Base-by-base conservation (phyloP, 2,797 vertebrate species). In the Thalassophryne amazonica region DNA sequence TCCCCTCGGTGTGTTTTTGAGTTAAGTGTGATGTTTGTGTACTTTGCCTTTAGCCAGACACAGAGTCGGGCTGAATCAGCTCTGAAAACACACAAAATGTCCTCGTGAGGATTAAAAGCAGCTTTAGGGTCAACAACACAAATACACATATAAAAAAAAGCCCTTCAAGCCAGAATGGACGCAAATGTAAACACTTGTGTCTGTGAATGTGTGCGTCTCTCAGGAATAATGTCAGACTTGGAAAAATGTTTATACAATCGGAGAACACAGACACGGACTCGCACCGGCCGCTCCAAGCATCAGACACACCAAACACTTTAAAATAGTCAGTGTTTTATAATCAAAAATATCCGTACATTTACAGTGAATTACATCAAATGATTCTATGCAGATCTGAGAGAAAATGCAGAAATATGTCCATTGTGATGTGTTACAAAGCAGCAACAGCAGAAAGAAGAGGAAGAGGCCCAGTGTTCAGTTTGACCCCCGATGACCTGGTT, bases 291-390 rank as follows among this genome's bases (percentile, higher is more conserved):
- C 21, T 25, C 24, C 2, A 5, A 45, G 10, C 2, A 27, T 7
- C 22, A 41, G 21, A 21, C 8, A 23, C 11, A 43, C 7, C 28
- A 46, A 40, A 37, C 46, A 18, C 33, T 23, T 55, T 28, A 21
- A 12, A 61, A 65, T 72, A 69, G 20, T 70, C 57, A 82, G 81
- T 5, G 27, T 75, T 91, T 89, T 88, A 88, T 89, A 88, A 78
- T 90, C 77, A 88, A 91, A 91, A 90, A 91, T 91, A 90, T 91
- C 81, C 87, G 86, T 86, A 85, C 87, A 89, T 91, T 87, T 89
- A 91, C 88, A 91, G 84, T 86, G 80, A 90, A 88, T 82, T 77
- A 85, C 86, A 89, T 91, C 84, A 88, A 88, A 88, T 81, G 70
- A 78, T 60, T 83, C 81, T 88, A 88, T 86, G 86, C 63, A 84